Evolutionary conservation across 2,888 invertebrate species (phyloP).

Genomic region (Chrysolina haemoptera): DNA sequence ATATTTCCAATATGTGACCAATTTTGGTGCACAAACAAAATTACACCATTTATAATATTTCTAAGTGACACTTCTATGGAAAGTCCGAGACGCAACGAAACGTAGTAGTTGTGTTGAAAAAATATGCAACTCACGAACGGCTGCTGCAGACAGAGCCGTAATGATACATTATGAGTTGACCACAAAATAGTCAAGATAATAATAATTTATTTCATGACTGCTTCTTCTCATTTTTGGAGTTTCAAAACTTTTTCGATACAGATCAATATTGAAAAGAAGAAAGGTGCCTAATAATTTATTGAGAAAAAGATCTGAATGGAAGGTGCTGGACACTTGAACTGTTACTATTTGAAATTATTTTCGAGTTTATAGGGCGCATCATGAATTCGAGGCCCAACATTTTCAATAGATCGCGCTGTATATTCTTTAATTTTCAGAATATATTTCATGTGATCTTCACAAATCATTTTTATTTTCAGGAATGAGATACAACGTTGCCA

Average conservation of each 20-base stretch:
- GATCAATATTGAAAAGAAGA: background rate
- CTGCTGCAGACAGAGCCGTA: constrained; percentile 60
- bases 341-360: too few species aligned
- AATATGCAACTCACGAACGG: constrained; percentile 67
- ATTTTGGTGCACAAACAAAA: constrained; percentile 61
- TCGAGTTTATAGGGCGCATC: too few species aligned
- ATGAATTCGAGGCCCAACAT: too few species aligned
- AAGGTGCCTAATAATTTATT: too few species aligned
- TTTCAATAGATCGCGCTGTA: too few species aligned
- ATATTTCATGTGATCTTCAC: too few species aligned
- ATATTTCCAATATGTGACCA: constrained; percentile 60
- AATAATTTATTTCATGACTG: background rate
- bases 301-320: too few species aligned
- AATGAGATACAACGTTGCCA: too few species aligned
- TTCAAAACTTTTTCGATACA: background rate
- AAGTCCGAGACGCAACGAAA: constrained; percentile 65
- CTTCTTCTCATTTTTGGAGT: background rate
- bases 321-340: too few species aligned
- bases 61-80: constrained; percentile 68
- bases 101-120: constrained; percentile 59
- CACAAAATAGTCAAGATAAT: background rate
- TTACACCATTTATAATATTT: constrained; percentile 68
- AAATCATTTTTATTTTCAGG: too few species aligned
- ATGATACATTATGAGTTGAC: background rate
- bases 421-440: too few species aligned